Conservation (phyloP, 2,797 vertebrate genomes). For the Allobates femoralis region DNA sequence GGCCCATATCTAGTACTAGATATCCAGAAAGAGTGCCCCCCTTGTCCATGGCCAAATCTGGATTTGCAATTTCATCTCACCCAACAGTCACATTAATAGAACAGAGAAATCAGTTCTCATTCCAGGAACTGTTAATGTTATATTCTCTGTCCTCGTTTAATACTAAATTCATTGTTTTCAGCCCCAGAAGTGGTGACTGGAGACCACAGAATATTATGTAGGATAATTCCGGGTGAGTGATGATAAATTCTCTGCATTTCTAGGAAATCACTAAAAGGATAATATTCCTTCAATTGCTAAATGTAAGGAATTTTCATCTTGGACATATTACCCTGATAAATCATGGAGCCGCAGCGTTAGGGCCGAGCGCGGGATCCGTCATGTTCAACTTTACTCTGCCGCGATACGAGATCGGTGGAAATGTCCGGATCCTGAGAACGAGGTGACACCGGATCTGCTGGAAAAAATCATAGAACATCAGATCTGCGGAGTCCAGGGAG, state of each 20-base stretch:
- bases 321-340: not conserved
- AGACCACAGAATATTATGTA: not conserved
- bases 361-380: not conserved
- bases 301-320: not conserved
- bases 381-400: not conserved
- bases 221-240: not conserved
- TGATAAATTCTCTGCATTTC: not conserved
- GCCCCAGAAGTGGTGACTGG: not conserved
- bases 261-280: not conserved
- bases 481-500: not conserved
- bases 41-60: too few species aligned
- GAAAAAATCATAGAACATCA: conserved; percentile 7
- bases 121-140: too few species aligned
- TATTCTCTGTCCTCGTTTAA: not conserved
- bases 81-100: too few species aligned
- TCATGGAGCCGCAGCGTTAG: not conserved
- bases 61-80: too few species aligned
- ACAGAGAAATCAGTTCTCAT: too few species aligned
- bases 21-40: too few species aligned
- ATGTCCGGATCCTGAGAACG: not conserved
- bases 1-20: too few species aligned
- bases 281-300: not conserved
- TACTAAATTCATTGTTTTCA: not conserved
- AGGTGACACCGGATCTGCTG: not conserved
- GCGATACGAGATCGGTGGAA: not conserved